Evolutionary conservation across 2,113 vertebrate genomes (phyloP).

Genomic region (Larimichthys crocea): DNA sequence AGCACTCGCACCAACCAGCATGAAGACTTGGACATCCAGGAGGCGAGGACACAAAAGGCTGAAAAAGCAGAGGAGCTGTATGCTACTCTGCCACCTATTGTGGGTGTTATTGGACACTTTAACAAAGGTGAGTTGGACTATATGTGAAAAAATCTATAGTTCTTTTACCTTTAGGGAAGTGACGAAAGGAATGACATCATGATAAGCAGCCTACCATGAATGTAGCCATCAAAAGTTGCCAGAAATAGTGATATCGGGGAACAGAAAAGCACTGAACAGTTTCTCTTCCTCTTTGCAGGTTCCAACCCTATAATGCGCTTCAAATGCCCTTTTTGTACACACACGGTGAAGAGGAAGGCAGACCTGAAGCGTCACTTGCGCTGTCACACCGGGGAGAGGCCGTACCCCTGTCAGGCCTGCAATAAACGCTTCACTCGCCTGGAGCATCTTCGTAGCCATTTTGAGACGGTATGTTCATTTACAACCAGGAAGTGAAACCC

Average conservation of each 20-base stretch:
- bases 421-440: conserved; percentile 96
- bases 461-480: conserved; percentile 89
- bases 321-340: conserved; percentile 97
- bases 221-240: background rate
- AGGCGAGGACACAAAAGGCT: conserved; percentile 79
- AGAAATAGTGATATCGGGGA: background rate
- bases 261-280: conserved; percentile 18
- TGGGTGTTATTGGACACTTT: conserved; percentile 86
- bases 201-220: background rate
- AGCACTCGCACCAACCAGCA: conserved; percentile 64
- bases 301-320: conserved; percentile 92
- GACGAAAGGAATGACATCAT: background rate
- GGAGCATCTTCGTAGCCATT: conserved; percentile 96
- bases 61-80: conserved; percentile 88
- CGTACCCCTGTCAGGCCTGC: conserved; percentile 96
- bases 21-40: conserved; percentile 78
- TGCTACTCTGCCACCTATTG: conserved; percentile 83
- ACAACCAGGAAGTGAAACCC: background rate
- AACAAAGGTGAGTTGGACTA: conserved; percentile 84
- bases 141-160: background rate
- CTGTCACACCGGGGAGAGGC: conserved; percentile 96
- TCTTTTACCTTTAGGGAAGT: background rate
- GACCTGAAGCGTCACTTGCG: conserved; percentile 97
- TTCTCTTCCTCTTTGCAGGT: conserved; percentile 81
- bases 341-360: conserved; percentile 97